phyloP scores from a whole-genome alignment of 2,113 vertebrate genomes.

The Callipepla squamata region DNA sequence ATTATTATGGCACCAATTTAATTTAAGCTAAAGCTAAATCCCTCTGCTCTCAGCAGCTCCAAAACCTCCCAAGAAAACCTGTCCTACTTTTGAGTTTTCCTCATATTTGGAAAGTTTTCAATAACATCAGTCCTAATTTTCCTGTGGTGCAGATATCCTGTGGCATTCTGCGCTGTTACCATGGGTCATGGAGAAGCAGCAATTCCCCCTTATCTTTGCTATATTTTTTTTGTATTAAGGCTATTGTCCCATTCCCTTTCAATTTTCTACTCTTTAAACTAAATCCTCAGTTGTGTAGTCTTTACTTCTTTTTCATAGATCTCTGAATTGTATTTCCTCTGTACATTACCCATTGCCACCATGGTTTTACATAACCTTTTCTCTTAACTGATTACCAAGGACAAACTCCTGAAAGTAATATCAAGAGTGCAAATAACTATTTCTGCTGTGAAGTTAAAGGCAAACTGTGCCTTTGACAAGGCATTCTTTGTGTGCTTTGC shows the following conservation, averaged over 20 bases:
- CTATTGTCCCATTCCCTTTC: not conserved
- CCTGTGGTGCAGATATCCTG: accelerated
- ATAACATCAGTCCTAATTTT: not conserved
- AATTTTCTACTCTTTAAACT: not conserved
- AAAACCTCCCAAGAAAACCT: not conserved
- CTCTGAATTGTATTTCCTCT: not conserved
- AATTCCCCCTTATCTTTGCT: not conserved
- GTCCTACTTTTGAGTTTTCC: not conserved
- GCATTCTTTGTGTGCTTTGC: not conserved
- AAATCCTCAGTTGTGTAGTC: not conserved
- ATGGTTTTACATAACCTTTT: not conserved
- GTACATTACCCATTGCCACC: not conserved
- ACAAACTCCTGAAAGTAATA: not conserved
- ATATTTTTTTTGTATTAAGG: not conserved
- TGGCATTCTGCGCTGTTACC: not conserved
- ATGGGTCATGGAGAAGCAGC: not conserved
- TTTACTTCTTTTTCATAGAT: not conserved
- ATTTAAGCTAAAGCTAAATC: not conserved
- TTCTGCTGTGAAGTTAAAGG: not conserved
- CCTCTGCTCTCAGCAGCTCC: not conserved
- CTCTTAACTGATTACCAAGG: not conserved
- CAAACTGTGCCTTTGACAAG: not conserved
- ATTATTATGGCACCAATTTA: not conserved
- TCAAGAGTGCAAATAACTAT: not conserved
- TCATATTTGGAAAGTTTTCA: not conserved